phyloP scores from a whole-genome alignment of 1,140 invertebrate genomes.

The Nebria ingens region DNA sequence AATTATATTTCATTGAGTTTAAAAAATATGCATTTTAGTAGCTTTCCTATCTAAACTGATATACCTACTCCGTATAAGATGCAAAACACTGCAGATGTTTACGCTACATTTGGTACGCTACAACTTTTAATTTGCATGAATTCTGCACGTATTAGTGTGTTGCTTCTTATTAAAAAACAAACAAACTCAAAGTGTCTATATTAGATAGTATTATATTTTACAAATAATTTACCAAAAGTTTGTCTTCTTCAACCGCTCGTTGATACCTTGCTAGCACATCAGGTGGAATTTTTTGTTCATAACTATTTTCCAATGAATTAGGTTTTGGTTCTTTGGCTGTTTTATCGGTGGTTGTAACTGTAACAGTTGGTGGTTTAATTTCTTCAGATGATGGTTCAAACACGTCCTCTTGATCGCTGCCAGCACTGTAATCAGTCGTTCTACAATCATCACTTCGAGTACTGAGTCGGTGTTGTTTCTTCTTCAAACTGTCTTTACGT shows the following conservation, averaged over 20 bases:
- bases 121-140: too few relatives aligned
- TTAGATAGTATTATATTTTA: too few relatives aligned
- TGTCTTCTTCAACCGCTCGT: slow-evolving; percentile 21
- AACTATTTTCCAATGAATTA: slow-evolving; percentile 2
- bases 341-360: slow-evolving; percentile 10
- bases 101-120: too few relatives aligned
- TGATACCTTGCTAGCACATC: slow-evolving; percentile 25
- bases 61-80: too few relatives aligned
- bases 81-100: too few relatives aligned
- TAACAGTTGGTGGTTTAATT: slow-evolving; percentile 19
- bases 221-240: slow-evolving; percentile 18
- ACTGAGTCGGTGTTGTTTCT: slow-evolving; percentile 34
- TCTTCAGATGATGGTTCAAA: slow-evolving; percentile 37
- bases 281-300: slow-evolving; percentile 19
- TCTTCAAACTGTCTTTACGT: slow-evolving; percentile 52
- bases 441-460: slow-evolving; percentile 30
- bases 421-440: slow-evolving; percentile 24
- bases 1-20: too few relatives aligned
- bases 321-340: too few relatives aligned
- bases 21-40: too few relatives aligned
- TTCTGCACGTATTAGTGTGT: too few relatives aligned
- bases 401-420: slow-evolving; percentile 39
- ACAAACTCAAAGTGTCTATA: too few relatives aligned
- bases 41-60: too few relatives aligned
- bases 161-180: too few relatives aligned